A percentile compares a stretch with the other conserved stretches of the same genome.
Conservation (phyloP, 2,113 vertebrate species). For the Cromileptes altivelis region DNA sequence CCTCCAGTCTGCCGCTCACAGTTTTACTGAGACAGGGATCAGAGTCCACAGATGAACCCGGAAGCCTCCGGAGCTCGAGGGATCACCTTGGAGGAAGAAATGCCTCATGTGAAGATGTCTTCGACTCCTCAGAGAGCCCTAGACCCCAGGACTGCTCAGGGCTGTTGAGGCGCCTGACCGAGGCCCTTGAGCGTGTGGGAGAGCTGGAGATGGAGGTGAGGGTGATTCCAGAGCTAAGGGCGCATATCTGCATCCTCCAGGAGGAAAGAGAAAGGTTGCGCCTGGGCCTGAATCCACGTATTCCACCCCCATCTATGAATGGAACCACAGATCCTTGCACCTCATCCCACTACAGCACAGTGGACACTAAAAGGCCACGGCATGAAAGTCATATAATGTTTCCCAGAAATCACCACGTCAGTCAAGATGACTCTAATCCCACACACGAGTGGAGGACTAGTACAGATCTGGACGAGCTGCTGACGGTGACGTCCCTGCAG, state of each 20-base stretch:
- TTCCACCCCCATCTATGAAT: slow-evolving; percentile 38
- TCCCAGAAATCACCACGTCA: slow-evolving; percentile 16
- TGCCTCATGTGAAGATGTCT: slow-evolving; percentile 66
- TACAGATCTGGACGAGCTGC: slow-evolving; percentile 77
- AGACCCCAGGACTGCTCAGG: slow-evolving; percentile 53
- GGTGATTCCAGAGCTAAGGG: slow-evolving; percentile 81
- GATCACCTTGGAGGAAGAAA: slow-evolving; percentile 71
- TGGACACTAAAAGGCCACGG: slow-evolving; percentile 58
- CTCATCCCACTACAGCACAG: slow-evolving; percentile 31
- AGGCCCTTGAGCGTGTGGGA: slow-evolving; percentile 77
- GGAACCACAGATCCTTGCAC: slow-evolving; percentile 46
- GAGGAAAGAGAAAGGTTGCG: slow-evolving; percentile 76
- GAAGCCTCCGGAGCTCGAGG: slow-evolving; percentile 62
- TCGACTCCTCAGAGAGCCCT: slow-evolving; percentile 53
- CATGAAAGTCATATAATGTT: slow-evolving; percentile 51
- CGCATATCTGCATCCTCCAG: slow-evolving; percentile 80
- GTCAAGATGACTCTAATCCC: slow-evolving; percentile 35
- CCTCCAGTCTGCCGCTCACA: slow-evolving; percentile 92
- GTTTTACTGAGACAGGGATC: slow-evolving; percentile 84
- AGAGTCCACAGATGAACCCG: slow-evolving; percentile 70
- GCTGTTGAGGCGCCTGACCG: slow-evolving; percentile 75
- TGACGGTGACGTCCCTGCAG: slow-evolving; percentile 81
- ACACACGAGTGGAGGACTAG: slow-evolving; percentile 77
- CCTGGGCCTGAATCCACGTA: slow-evolving; percentile 65
- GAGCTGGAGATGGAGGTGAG: slow-evolving; percentile 80